Conservation (phyloP, 2,113 vertebrate species). For the Apeltes quadracus region DNA sequence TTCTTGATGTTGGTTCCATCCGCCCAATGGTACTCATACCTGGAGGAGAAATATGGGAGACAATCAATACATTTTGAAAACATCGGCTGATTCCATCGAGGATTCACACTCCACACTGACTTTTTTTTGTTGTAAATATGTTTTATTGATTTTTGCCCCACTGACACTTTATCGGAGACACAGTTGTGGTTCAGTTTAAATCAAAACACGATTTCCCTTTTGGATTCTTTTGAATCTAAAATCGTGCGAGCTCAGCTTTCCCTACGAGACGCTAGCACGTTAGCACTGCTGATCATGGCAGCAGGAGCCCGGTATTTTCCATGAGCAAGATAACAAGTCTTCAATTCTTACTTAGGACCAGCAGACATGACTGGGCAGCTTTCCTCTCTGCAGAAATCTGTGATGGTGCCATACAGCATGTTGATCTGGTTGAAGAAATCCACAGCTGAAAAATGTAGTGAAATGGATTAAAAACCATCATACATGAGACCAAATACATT, state of each 20-base stretch:
- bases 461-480: not conserved
- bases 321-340: not conserved
- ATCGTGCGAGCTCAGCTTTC: not conserved
- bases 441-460: slow-evolving; percentile 81
- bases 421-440: slow-evolving; percentile 99
- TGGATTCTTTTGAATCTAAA: not conserved
- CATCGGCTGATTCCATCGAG: not conserved
- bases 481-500: not conserved
- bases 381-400: slow-evolving; percentile 93
- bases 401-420: slow-evolving; percentile 96
- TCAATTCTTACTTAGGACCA: slow-evolving; percentile 86
- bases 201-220: not conserved
- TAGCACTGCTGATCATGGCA: slow-evolving; percentile 2
- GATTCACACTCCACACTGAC: not conserved
- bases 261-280: not conserved
- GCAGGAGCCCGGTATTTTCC: not conserved
- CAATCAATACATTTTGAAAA: not conserved
- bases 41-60: slow-evolving; percentile 49
- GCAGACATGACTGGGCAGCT: slow-evolving; percentile 95
- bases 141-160: too few relatives aligned
- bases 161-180: not conserved
- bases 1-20: slow-evolving; percentile 98
- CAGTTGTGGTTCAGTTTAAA: not conserved
- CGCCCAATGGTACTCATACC: slow-evolving; percentile 97
- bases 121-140: too few relatives aligned